Conservation (phyloP, 2,797 vertebrate species). For the Pterois miles region DNA sequence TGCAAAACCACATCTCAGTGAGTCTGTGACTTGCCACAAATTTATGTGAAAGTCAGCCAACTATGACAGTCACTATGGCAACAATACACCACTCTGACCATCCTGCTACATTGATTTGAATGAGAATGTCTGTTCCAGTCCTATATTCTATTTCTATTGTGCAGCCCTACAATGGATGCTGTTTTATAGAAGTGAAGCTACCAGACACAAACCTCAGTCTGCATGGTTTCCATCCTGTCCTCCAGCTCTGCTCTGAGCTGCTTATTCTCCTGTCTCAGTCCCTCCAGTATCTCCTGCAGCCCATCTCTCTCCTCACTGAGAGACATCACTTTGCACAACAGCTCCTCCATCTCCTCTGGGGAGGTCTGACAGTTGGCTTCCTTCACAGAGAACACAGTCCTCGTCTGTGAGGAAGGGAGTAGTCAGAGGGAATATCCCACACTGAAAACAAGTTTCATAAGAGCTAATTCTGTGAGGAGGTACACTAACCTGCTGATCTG, state of each 20-base stretch:
- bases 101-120: too few relatives aligned
- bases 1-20: too few relatives aligned
- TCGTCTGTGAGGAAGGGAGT: background rate
- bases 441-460: background rate
- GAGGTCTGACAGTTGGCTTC: background rate
- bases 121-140: too few relatives aligned
- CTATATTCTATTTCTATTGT: background rate
- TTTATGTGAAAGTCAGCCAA: too few relatives aligned
- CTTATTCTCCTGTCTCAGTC: conserved; percentile 69
- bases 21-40: too few relatives aligned
- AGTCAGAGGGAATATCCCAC: background rate
- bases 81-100: too few relatives aligned
- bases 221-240: conserved; percentile 71
- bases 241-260: conserved; percentile 71
- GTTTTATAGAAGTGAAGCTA: background rate
- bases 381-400: background rate
- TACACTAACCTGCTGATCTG: conserved; percentile 29
- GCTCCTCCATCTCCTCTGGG: conserved; percentile 44
- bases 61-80: too few relatives aligned
- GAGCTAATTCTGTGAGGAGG: background rate
- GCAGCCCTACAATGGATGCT: background rate
- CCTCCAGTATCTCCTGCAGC: conserved; percentile 75
- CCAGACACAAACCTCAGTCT: background rate
- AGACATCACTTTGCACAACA: conserved; percentile 54
- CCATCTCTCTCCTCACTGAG: conserved; percentile 80